Percentiles rank a stretch among this genome's conserved stretches.
Evolutionary conservation across 2,113 vertebrate genomes (phyloP).

Genomic region (Pseudorasbora parva): DNA sequence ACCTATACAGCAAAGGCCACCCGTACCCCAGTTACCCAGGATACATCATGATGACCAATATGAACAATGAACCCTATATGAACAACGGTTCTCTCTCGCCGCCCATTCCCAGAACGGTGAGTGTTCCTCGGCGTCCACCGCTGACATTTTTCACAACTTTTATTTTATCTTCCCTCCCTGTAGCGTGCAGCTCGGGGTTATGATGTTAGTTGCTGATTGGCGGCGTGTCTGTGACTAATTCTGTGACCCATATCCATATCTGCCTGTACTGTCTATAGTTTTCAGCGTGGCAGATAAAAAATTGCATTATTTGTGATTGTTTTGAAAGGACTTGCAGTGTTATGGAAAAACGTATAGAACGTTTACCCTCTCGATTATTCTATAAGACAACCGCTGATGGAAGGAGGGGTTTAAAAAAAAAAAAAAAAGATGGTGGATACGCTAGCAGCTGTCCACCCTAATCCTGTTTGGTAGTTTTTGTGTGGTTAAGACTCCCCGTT

Average conservation of each 20-base stretch:
- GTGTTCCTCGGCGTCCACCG: constrained; percentile 65
- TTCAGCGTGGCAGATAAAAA: not conserved
- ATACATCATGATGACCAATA: constrained; percentile 99
- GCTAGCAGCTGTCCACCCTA: constrained; percentile 77
- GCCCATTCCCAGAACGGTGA: constrained; percentile 96
- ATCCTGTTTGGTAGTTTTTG: constrained; percentile 68
- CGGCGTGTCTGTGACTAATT: constrained; percentile 18
- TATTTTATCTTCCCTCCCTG: not conserved
- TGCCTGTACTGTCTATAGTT: constrained; percentile 45
- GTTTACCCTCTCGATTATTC: constrained; percentile 17
- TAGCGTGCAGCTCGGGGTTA: not conserved
- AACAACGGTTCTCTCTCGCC: constrained; percentile 97
- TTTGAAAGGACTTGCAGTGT: not conserved
- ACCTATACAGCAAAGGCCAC: constrained; percentile 93
- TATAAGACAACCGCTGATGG: constrained; percentile 37
- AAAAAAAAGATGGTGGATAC: constrained; percentile 65
- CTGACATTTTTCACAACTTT: not conserved
- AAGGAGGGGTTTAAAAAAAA: constrained; percentile 64
- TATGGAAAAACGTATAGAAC: not conserved
- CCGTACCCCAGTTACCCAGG: constrained; percentile 91
- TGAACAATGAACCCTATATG: constrained; percentile 96
- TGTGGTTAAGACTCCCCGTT: constrained; percentile 58
- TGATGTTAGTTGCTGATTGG: not conserved
- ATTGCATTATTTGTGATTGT: not conserved
- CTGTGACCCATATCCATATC: constrained; percentile 15